phyloP scores from a whole-genome alignment of 2,113 vertebrate genomes.

The Carassius gibelio region DNA sequence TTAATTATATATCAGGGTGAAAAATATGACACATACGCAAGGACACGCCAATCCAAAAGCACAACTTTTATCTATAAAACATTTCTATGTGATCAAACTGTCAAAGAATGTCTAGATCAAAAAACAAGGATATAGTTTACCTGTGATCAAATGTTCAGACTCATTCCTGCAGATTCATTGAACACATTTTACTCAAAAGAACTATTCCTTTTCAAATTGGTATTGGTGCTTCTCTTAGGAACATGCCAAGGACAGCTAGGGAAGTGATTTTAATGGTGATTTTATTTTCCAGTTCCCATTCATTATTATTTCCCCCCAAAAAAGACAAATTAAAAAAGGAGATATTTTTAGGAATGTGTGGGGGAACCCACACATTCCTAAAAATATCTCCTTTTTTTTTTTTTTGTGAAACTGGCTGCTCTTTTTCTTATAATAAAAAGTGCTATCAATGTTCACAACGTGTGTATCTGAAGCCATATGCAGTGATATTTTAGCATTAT shows the following conservation, averaged over 20 bases:
- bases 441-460: background rate
- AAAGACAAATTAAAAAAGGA: too few relatives aligned
- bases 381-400: background rate
- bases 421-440: background rate
- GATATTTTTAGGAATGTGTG: too few relatives aligned
- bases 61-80: background rate
- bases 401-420: background rate
- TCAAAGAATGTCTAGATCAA: background rate
- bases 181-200: background rate
- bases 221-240: background rate
- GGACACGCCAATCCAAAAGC: background rate
- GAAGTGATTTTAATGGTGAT: background rate
- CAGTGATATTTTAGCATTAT: background rate
- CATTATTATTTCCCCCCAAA: background rate
- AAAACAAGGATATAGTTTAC: background rate
- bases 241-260: background rate
- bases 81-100: background rate
- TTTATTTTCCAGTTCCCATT: background rate
- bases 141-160: background rate
- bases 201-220: too few relatives aligned
- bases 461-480: too few relatives aligned
- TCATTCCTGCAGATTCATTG: background rate
- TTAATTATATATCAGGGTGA: slow-evolving; percentile 16
- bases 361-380: too few relatives aligned
- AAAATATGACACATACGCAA: background rate